These are phyloP conservation scores for Sycophila sp. DNA, from an alignment of 1,140 invertebrate genomes.

Conservation along the genomic window DNA sequence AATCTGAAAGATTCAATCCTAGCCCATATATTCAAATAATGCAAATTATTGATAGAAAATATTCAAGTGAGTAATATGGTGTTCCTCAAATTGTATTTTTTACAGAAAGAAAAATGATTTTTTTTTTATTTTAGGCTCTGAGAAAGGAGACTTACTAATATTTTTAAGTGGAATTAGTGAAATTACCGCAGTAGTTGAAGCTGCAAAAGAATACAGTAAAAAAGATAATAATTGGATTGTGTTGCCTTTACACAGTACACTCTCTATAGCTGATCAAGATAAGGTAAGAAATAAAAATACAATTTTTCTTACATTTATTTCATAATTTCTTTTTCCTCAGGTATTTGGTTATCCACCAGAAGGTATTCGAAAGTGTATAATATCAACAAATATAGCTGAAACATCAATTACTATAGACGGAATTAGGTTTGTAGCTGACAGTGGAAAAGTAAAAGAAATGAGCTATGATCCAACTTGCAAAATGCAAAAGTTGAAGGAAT, in stretches of 20 bases:
- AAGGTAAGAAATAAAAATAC: constrained; percentile 71
- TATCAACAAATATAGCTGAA: constrained; percentile 99
- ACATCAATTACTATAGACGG: constrained; percentile 99
- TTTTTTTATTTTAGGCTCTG: constrained; percentile 69
- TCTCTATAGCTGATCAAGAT: constrained; percentile 95
- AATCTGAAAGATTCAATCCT: constrained; percentile 84
- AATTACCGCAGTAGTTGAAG: constrained; percentile 91
- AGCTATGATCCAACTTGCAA: constrained; percentile 90
- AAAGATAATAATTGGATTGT: constrained; percentile 90
- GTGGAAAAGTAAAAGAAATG: constrained; percentile 98
- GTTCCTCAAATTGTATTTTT: not conserved
- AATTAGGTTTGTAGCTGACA: constrained; percentile 97
- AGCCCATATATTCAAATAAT: constrained; percentile 92
- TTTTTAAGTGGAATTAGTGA: constrained; percentile 97
- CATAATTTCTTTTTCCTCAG: constrained; percentile 77
- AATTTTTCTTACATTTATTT: constrained; percentile 78
- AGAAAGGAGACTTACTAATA: constrained; percentile 95
- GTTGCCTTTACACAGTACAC: constrained; percentile 91
- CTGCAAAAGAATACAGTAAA: constrained; percentile 84
- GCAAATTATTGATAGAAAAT: constrained; percentile 91
- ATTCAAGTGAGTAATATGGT: constrained; percentile 70
- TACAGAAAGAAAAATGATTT: constrained; percentile 11
- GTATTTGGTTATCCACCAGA: constrained; percentile 97
- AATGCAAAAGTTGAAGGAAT: constrained; percentile 90
- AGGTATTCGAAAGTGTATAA: constrained; percentile 94